Evolutionary conservation across 1,140 invertebrate species (phyloP).

Genomic region (Drosophila rufa): DNA sequence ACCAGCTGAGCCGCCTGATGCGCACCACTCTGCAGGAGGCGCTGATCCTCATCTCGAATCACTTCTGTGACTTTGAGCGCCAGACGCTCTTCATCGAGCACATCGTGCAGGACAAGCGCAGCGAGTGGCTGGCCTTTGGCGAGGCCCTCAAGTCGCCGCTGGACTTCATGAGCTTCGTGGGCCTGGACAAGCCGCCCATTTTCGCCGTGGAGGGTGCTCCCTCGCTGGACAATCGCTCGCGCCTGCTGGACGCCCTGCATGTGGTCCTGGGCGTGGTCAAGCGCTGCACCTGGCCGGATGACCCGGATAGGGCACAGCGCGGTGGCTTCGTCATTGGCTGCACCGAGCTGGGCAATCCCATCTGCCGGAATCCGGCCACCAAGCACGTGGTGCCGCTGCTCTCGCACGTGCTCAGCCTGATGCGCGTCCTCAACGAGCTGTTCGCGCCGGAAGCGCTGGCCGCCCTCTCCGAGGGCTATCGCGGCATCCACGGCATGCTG

Average conservation of each 20-base stretch:
- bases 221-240: conserved; percentile 85
- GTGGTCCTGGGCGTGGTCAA: conserved; percentile 93
- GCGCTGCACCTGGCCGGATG: conserved; percentile 93
- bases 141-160: conserved; percentile 88
- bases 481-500: conserved; percentile 89
- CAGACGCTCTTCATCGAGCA: conserved; percentile 94
- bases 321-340: conserved; percentile 93
- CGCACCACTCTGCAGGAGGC: conserved; percentile 92
- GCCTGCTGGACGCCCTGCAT: conserved; percentile 89
- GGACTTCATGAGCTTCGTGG: conserved; percentile 92
- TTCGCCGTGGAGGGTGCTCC: conserved; percentile 84
- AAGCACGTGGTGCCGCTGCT: conserved; percentile 92
- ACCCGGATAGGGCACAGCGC: conserved; percentile 90
- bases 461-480: conserved; percentile 89
- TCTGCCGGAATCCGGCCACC: conserved; percentile 94
- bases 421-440: conserved; percentile 92
- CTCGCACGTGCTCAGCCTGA: conserved; percentile 90
- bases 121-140: conserved; percentile 88
- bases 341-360: conserved; percentile 90
- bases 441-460: conserved; percentile 89
- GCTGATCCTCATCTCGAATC: conserved; percentile 93
- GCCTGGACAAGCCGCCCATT: conserved; percentile 90
- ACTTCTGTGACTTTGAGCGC: conserved; percentile 94
- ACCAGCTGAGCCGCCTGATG: conserved; percentile 92
- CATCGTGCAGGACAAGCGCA: conserved; percentile 88